A percentile compares a stretch with the other conserved stretches of the same genome.
Evolutionary conservation across 2,113 vertebrate genomes (phyloP).

Genomic region (Nesospiza acunhae): DNA sequence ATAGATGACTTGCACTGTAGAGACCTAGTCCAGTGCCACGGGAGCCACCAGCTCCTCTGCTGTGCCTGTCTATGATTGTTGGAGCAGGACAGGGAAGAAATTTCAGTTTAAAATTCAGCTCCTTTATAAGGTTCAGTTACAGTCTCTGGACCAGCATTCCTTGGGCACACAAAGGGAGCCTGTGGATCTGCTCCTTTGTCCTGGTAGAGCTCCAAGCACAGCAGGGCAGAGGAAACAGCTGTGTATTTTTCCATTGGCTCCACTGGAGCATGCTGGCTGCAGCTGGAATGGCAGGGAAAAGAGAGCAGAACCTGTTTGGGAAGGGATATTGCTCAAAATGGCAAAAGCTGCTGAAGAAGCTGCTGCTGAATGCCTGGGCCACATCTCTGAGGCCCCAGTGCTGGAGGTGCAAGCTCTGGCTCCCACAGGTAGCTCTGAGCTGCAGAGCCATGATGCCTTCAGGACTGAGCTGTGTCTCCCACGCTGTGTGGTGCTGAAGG

Average conservation of each 20-base stretch:
- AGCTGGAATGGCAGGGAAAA: not conserved
- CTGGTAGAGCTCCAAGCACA: not conserved
- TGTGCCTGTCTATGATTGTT: not conserved
- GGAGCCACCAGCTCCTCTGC: not conserved
- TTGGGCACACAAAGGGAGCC: accelerated
- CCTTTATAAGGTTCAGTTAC: not conserved
- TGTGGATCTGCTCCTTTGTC: not conserved
- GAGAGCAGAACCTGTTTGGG: not conserved
- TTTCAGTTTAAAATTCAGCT: not conserved
- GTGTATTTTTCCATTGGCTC: not conserved
- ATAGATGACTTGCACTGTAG: not conserved
- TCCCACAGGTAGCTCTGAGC: not conserved
- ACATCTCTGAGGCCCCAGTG: not conserved
- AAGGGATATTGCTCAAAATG: not conserved
- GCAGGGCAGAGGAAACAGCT: not conserved
- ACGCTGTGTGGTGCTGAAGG: accelerated
- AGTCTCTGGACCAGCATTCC: not conserved
- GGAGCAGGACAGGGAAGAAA: not conserved
- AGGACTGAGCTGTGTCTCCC: not conserved
- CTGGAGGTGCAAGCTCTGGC: not conserved
- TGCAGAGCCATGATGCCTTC: accelerated
- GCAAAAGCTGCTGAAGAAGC: not conserved
- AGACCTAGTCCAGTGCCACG: not conserved
- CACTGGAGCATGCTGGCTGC: not conserved
- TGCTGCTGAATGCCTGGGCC: not conserved